A percentile compares a stretch with the other conserved stretches of the same genome.
These are phyloP conservation scores for Distichodus sexfasciatus DNA, from an alignment of 2,797 vertebrate genomes.

Conservation along the genomic window DNA sequence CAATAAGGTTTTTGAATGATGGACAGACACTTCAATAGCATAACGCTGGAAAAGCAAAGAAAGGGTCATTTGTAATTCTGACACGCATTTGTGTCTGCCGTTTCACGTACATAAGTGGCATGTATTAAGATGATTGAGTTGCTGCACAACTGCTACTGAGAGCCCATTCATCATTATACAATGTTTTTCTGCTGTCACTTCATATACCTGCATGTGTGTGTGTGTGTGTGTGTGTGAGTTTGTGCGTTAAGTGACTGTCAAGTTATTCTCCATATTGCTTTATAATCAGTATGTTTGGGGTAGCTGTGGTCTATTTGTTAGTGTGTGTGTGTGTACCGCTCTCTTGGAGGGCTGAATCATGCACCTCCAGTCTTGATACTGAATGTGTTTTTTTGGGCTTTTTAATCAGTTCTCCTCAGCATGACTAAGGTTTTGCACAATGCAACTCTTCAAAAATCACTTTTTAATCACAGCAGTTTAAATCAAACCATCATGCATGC, in stretches of 20 bases:
- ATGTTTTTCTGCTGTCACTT: slow-evolving; percentile 7
- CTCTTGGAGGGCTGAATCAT: too few relatives aligned
- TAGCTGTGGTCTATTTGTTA: not conserved
- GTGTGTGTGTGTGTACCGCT: not conserved
- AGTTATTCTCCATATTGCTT: not conserved
- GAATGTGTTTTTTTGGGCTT: too few relatives aligned
- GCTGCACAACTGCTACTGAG: slow-evolving; percentile 4
- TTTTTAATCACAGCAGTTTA: too few relatives aligned
- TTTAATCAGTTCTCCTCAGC: too few relatives aligned
- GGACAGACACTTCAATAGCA: not conserved
- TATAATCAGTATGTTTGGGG: not conserved
- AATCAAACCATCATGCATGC: too few relatives aligned
- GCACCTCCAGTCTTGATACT: too few relatives aligned
- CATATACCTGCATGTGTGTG: slow-evolving; percentile 3
- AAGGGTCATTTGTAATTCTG: slow-evolving; percentile 26
- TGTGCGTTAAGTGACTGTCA: not conserved
- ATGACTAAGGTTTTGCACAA: too few relatives aligned
- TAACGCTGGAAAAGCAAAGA: not conserved
- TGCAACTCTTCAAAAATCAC: too few relatives aligned
- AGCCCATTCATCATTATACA: slow-evolving; percentile 42
- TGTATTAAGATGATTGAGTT: slow-evolving; percentile 38
- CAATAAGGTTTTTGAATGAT: not conserved
- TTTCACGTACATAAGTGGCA: slow-evolving; percentile 29
- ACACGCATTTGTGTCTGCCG: slow-evolving; percentile 20
- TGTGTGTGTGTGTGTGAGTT: not conserved